These are phyloP conservation scores for Epirrhoe alternata DNA, from an alignment of 2,888 invertebrate species.

Conservation along the genomic window DNA sequence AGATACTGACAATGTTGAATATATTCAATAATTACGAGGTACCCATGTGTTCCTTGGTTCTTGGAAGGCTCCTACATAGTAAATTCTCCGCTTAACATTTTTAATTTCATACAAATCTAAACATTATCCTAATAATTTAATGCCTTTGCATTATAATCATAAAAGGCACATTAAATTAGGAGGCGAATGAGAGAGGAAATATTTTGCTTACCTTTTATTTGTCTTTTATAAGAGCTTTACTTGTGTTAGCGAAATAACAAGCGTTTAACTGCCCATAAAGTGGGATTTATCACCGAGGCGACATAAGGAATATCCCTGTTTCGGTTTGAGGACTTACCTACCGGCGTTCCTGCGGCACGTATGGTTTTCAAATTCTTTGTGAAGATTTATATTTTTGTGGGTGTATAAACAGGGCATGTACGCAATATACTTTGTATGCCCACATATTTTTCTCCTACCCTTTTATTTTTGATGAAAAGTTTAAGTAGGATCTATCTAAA, in stretches of 20 bases:
- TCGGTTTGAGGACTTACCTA: slow-evolving; percentile 55
- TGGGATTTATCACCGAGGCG: slow-evolving; percentile 65
- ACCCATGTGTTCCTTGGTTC: too few species aligned
- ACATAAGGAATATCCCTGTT: slow-evolving; percentile 66
- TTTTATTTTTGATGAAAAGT: background rate
- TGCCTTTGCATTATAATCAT: slow-evolving; percentile 46
- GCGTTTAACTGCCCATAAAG: slow-evolving; percentile 77
- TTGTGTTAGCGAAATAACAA: slow-evolving; percentile 71
- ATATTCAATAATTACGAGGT: too few species aligned
- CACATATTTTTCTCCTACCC: background rate
- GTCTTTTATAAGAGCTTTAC: slow-evolving; percentile 60
- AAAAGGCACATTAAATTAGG: slow-evolving; percentile 52
- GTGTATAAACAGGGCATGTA: slow-evolving; percentile 1
- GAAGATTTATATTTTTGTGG: slow-evolving; percentile 6
- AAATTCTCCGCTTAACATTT: background rate
- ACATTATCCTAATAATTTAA: slow-evolving; percentile 44
- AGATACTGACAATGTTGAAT: too few species aligned
- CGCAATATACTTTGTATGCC: background rate
- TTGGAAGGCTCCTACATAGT: background rate
- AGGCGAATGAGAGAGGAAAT: slow-evolving; percentile 41
- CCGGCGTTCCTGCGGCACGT: slow-evolving; percentile 3
- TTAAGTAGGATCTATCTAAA: background rate
- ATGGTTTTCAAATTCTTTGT: slow-evolving; percentile 11
- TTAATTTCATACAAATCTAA: background rate
- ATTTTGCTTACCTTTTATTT: slow-evolving; percentile 60